These are phyloP conservation scores for Marronus borbonicus DNA, from an alignment of 2,888 invertebrate genomes.

Conservation along the genomic window DNA sequence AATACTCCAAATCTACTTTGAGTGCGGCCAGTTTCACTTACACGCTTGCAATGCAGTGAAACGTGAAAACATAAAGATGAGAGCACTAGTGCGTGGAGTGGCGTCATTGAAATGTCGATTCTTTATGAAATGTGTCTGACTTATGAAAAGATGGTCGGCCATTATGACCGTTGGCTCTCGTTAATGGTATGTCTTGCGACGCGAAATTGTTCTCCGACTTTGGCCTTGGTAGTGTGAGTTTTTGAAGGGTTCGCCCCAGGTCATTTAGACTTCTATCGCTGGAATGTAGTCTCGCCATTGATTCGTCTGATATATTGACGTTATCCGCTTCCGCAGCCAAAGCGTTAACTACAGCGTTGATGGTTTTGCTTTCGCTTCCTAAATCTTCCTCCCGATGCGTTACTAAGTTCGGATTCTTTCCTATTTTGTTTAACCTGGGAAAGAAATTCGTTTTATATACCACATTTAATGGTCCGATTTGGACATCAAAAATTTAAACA, in stretches of 20 bases:
- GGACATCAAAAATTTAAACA: conserved; percentile 13
- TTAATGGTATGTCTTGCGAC: conserved; percentile 74
- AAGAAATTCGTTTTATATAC: conserved; percentile 43
- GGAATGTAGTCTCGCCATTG: conserved; percentile 71
- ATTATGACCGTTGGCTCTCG: conserved; percentile 73
- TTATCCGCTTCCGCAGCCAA: conserved; percentile 93
- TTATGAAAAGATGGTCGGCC: conserved; percentile 81
- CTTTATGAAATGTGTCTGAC: conserved; percentile 85
- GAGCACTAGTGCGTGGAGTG: conserved; percentile 79
- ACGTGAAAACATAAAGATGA: too few relatives aligned
- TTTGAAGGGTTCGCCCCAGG: conserved; percentile 81
- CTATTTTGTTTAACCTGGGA: conserved; percentile 90
- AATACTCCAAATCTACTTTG: conserved; percentile 19
- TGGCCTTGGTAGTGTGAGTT: conserved; percentile 82
- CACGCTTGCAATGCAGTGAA: too few relatives aligned
- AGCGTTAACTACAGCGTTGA: conserved; percentile 94
- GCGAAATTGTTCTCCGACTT: conserved; percentile 89
- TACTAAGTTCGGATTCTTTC: conserved; percentile 96
- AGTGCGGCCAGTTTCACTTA: conserved; percentile 5
- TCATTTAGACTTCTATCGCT: conserved; percentile 72
- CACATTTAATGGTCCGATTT: not conserved
- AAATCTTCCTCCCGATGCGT: conserved; percentile 83
- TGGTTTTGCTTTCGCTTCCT: conserved; percentile 84
- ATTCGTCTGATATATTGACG: conserved; percentile 84
- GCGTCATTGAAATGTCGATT: conserved; percentile 80